Evolutionary conservation across 2,888 invertebrate species (phyloP).

Genomic region (Thymelicus lineola): DNA sequence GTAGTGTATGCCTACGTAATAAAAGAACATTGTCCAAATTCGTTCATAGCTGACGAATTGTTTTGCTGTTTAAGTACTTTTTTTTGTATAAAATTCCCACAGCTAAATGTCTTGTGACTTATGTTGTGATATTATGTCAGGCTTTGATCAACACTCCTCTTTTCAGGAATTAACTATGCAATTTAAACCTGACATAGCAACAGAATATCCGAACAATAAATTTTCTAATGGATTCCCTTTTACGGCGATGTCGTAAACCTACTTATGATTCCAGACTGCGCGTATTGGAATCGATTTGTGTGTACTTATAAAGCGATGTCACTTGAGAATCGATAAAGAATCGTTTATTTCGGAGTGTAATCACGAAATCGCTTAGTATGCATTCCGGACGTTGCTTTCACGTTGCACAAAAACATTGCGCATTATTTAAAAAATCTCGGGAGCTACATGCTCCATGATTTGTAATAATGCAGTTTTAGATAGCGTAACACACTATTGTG

Average conservation of each 20-base stretch:
- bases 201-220: slow-evolving; percentile 26
- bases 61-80: no score
- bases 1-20: no score
- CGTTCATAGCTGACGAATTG: no score
- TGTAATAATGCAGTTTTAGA: slow-evolving; percentile 18
- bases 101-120: no score
- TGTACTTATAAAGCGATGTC: slow-evolving; percentile 42
- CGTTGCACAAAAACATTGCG: slow-evolving; percentile 40
- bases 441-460: slow-evolving; percentile 8
- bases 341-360: slow-evolving; percentile 52
- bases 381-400: slow-evolving; percentile 48
- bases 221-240: slow-evolving; percentile 52
- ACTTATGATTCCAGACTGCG: slow-evolving; percentile 31
- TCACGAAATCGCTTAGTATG: slow-evolving; percentile 52
- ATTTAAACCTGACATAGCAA: background rate
- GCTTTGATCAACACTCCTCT: background rate
- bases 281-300: slow-evolving; percentile 42
- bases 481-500: background rate
- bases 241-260: slow-evolving; percentile 41
- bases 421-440: slow-evolving; percentile 28
- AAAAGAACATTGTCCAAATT: no score
- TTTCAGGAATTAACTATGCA: background rate
- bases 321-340: slow-evolving; percentile 56
- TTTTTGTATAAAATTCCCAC: no score
- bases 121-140: no score